Conservation (phyloP, 2,797 vertebrate species). For the Mionectes olivaceus region DNA sequence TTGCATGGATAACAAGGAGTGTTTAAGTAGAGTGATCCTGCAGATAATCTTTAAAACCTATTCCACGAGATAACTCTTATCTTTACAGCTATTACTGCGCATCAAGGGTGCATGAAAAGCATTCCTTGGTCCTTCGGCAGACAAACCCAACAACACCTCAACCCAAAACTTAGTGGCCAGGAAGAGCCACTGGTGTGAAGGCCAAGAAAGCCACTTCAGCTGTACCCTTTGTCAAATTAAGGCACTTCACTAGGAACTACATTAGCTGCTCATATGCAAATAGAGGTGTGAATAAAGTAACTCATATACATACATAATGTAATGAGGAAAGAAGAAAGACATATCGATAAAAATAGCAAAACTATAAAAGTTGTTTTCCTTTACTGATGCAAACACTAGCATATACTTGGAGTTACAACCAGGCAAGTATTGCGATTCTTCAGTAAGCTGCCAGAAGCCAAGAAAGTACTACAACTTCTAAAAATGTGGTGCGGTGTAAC, state of each 20-base stretch:
- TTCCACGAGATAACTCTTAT: neutral
- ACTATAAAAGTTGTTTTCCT: neutral
- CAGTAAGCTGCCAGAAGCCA: neutral
- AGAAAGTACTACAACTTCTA: neutral
- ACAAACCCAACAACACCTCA: rapidly evolving
- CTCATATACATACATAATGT: neutral
- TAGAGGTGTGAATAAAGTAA: neutral
- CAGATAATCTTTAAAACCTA: neutral
- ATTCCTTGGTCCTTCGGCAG: neutral
- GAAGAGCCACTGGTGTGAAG: neutral
- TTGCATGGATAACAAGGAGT: neutral
- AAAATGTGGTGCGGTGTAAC: neutral
- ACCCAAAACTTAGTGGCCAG: neutral
- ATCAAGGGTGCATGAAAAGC: neutral
- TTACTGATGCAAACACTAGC: neutral
- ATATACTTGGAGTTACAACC: neutral
- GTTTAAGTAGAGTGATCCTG: neutral
- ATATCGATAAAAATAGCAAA: neutral
- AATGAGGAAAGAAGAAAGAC: neutral
- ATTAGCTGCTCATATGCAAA: neutral
- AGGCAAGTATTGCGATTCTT: neutral
- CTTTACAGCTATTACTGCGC: neutral
- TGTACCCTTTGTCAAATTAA: neutral
- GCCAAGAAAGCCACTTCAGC: neutral
- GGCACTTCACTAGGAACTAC: neutral